Evolutionary conservation across 2,888 invertebrate genomes (phyloP).

Genomic region (Phyllotreta cruciferae): DNA sequence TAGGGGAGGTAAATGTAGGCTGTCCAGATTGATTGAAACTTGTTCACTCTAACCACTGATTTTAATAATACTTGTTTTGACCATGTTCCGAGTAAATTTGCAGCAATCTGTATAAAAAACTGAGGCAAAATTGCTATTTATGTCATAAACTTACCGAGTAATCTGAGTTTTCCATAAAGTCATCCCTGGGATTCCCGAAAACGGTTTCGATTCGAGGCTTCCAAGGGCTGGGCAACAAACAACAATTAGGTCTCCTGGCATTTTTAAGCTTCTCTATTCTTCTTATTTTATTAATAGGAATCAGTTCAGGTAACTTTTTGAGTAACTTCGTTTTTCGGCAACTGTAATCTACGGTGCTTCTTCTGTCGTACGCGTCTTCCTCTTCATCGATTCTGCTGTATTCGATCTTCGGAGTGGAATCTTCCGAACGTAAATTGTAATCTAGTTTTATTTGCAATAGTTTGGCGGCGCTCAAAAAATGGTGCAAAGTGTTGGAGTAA

Average conservation of each 20-base stretch:
- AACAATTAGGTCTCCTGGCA: constrained; percentile 60
- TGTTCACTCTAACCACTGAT: too few relatives aligned
- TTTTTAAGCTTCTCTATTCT: constrained; percentile 34
- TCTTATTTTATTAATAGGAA: constrained; percentile 47
- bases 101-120: too few relatives aligned
- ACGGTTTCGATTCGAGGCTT: constrained; percentile 57
- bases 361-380: background rate
- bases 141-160: constrained; percentile 36
- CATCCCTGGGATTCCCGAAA: constrained; percentile 54
- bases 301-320: constrained; percentile 52
- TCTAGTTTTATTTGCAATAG: constrained; percentile 53
- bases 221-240: constrained; percentile 68
- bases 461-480: constrained; percentile 67
- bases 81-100: too few relatives aligned
- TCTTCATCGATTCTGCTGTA: background rate
- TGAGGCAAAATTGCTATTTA: too few relatives aligned
- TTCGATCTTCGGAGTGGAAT: constrained; percentile 4
- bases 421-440: constrained; percentile 8
- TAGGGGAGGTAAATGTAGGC: too few relatives aligned
- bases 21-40: too few relatives aligned
- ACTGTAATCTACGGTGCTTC: constrained; percentile 10
- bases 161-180: constrained; percentile 38
- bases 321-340: constrained; percentile 37
- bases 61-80: too few relatives aligned
- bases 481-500: constrained; percentile 64